Percentiles rank a stretch among this genome's conserved stretches.
These are phyloP conservation scores for Panagrolaimus sp. DNA, from an alignment of 1,140 invertebrate species.

Conservation along the genomic window DNA sequence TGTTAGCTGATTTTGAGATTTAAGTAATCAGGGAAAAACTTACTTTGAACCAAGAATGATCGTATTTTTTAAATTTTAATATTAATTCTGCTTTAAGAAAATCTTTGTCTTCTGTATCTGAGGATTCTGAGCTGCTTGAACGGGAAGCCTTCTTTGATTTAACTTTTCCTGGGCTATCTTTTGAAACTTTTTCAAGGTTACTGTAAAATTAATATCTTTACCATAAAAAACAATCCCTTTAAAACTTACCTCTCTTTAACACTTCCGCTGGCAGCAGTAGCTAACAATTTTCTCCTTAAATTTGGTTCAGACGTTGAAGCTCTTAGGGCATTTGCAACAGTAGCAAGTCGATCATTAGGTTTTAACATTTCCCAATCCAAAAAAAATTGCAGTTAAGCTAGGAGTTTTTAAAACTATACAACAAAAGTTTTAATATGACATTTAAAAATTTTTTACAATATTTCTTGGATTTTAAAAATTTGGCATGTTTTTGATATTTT, in stretches of 20 bases:
- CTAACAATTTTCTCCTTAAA: not conserved
- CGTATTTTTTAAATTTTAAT: not conserved
- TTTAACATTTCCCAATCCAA: not conserved
- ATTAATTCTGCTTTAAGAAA: not conserved
- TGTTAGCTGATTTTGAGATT: no score
- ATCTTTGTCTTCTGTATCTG: not conserved
- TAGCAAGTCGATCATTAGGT: not conserved
- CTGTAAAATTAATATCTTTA: not conserved
- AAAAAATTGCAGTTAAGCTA: no score
- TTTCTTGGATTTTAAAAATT: not conserved
- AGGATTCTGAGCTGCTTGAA: not conserved
- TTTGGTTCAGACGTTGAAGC: conserved; percentile 7
- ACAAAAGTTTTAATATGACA: no score
- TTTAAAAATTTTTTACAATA: not conserved
- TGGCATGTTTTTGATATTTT: not conserved
- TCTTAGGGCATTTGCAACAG: conserved; percentile 5
- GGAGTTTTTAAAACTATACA: no score
- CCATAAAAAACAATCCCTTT: not conserved
- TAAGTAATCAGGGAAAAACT: not conserved
- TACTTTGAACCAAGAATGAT: conserved; percentile 10
- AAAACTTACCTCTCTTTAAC: not conserved
- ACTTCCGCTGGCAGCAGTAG: not conserved
- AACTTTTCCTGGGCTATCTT: not conserved
- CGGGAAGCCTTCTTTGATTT: not conserved
- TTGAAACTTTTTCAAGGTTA: not conserved